A percentile compares a stretch with the other conserved stretches of the same genome.
Evolutionary conservation across 2,797 vertebrate genomes (phyloP).

Genomic region (Halcyon smyrnensis): DNA sequence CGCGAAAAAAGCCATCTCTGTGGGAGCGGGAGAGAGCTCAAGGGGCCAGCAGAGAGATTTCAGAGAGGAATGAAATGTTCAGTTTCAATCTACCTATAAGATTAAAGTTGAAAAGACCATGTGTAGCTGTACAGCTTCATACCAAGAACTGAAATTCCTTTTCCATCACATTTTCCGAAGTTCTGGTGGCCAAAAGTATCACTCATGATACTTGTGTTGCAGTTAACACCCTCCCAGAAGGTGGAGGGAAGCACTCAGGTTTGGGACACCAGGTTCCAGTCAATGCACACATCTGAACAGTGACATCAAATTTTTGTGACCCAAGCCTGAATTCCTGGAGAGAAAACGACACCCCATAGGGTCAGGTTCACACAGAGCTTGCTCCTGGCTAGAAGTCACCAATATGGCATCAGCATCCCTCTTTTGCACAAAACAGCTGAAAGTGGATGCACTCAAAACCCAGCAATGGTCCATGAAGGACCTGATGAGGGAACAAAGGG

Average conservation of each 20-base stretch:
- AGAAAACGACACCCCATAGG: not conserved
- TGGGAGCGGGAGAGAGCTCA: not conserved
- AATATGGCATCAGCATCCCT: not conserved
- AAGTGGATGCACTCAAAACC: not conserved
- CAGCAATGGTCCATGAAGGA: not conserved
- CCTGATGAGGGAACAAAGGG: not conserved
- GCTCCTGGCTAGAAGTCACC: not conserved
- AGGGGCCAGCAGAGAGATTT: not conserved
- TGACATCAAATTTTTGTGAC: not conserved
- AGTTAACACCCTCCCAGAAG: not conserved
- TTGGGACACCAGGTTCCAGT: not conserved
- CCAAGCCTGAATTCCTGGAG: not conserved
- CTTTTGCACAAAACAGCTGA: not conserved
- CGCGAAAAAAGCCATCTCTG: not conserved
- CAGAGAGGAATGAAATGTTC: not conserved
- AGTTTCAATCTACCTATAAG: not conserved
- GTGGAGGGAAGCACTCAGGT: not conserved
- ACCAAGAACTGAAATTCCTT: not conserved
- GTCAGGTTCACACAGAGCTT: not conserved
- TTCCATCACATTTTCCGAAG: not conserved
- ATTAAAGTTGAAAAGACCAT: not conserved
- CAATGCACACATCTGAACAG: not conserved
- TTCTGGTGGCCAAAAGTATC: not conserved
- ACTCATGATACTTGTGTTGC: not conserved
- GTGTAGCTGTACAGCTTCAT: not conserved